Percentiles rank a stretch among this genome's conserved stretches.
Evolutionary conservation across 2,113 vertebrate genomes (phyloP).

Genomic region (Sturnus vulgaris): DNA sequence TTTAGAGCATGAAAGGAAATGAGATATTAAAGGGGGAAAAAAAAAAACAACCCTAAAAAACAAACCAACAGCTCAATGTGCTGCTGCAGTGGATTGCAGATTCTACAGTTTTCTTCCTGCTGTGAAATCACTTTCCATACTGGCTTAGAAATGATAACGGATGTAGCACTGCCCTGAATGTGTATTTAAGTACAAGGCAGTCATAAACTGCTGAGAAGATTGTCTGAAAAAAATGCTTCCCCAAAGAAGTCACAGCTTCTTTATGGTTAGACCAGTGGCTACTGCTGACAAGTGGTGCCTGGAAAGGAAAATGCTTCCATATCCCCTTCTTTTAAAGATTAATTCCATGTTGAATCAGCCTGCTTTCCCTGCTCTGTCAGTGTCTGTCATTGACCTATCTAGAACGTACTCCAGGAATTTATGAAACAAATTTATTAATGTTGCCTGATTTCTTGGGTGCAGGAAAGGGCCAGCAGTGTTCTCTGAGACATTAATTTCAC

Average conservation of each 20-base stretch:
- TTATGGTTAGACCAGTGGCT: neutral
- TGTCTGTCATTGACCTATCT: neutral
- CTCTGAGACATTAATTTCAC: neutral
- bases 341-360: neutral
- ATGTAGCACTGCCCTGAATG: neutral
- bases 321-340: neutral
- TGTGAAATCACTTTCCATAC: neutral
- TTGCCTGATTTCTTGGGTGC: neutral
- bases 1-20: slow-evolving; percentile 24
- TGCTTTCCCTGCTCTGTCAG: neutral
- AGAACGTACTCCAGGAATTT: neutral
- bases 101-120: neutral
- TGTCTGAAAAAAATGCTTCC: neutral
- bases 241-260: neutral
- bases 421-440: neutral
- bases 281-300: neutral
- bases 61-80: neutral
- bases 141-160: neutral
- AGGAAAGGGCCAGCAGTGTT: neutral
- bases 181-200: neutral
- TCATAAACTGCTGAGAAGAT: neutral
- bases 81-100: neutral
- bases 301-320: neutral
- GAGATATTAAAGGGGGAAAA: neutral
- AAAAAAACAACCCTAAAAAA: rapidly evolving